These are phyloP conservation scores for Pantherophis guttatus DNA, from an alignment of 2,113 vertebrate species.

Conservation along the genomic window DNA sequence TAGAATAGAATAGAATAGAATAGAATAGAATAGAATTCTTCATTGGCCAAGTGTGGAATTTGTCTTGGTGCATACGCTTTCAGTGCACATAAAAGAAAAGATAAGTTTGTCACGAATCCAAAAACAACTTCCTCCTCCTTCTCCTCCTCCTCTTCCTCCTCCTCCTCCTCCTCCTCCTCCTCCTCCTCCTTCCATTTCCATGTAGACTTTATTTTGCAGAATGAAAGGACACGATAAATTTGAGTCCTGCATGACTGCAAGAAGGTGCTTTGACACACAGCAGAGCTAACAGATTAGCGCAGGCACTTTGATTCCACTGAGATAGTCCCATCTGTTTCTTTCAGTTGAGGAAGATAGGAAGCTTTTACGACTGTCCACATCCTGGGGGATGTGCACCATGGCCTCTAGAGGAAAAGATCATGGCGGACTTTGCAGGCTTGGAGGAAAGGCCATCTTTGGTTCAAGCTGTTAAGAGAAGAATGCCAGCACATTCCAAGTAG, in stretches of 20 bases:
- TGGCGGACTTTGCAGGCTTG: not conserved
- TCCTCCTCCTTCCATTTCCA: not conserved
- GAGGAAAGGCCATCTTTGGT: not conserved
- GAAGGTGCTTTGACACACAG: slow-evolving; percentile 37
- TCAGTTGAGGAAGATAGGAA: not conserved
- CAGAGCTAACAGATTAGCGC: slow-evolving; percentile 35
- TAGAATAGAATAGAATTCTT: no score
- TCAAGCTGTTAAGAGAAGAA: not conserved
- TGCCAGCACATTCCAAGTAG: not conserved
- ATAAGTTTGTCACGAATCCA: no score
- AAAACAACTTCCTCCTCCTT: no score
- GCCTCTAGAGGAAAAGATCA: not conserved
- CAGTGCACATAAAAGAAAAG: no score
- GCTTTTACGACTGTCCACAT: slow-evolving; percentile 50
- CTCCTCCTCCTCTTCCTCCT: no score
- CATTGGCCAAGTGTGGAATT: no score
- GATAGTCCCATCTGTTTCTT: slow-evolving; percentile 14
- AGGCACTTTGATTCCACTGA: slow-evolving; percentile 62
- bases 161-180: not conserved
- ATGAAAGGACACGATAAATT: not conserved
- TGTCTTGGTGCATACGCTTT: no score
- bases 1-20: no score
- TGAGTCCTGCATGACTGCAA: slow-evolving; percentile 36
- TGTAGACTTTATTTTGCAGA: not conserved
- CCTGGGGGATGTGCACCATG: slow-evolving; percentile 8